A percentile compares a stretch with the other conserved stretches of the same genome.
phyloP scores from a whole-genome alignment of 1,140 invertebrate genomes.

The Ylistrum balloti region DNA sequence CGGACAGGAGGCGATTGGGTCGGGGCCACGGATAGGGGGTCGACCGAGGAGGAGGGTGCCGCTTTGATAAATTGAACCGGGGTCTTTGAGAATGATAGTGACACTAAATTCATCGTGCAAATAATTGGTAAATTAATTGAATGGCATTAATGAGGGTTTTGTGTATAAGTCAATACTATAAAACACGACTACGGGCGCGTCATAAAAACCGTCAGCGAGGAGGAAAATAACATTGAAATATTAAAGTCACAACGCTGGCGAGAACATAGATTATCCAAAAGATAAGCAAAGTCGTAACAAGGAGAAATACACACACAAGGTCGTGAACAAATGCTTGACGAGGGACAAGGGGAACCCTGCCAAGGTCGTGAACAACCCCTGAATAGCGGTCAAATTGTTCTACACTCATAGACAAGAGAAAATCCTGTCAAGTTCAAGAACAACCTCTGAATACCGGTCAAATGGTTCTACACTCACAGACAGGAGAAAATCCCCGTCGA shows the following conservation, averaged over 20 bases:
- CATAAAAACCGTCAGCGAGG: neutral
- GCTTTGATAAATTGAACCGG: neutral
- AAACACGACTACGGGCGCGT: neutral
- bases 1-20: neutral
- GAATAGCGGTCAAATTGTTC: too few species aligned
- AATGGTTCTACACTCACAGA: too few species aligned
- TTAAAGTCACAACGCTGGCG: neutral
- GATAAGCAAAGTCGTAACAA: neutral
- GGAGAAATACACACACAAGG: too few species aligned
- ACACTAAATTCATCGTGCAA: neutral
- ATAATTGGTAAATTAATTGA: constrained; percentile 40
- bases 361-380: too few species aligned
- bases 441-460: too few species aligned
- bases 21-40: neutral
- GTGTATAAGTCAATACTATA: constrained; percentile 18
- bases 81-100: constrained; percentile 6
- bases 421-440: too few species aligned
- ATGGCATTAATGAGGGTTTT: constrained; percentile 34
- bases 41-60: neutral
- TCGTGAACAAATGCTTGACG: neutral
- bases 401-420: too few species aligned
- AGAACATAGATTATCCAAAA: neutral
- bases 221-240: constrained; percentile 36
- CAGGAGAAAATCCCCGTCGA: too few species aligned
- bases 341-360: neutral